Base-by-base conservation (phyloP, 2,888 invertebrate species). In the Lampropteryx suffumata region DNA sequence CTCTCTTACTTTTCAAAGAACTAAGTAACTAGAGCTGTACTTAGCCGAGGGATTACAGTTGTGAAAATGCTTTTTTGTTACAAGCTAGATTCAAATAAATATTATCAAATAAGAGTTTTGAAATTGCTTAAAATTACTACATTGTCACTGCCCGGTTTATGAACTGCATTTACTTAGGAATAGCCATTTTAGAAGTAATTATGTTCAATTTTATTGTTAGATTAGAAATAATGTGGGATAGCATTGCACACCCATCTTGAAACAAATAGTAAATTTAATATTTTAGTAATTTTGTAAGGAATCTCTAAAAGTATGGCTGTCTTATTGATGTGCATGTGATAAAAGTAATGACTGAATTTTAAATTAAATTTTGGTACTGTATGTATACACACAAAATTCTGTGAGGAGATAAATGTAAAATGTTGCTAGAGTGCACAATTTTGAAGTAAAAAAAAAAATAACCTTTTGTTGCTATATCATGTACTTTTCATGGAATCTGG, bases 341-440 rank as follows among this genome's bases (percentile, higher is more conserved):
- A 82, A 69, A 69, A 64, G 69, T 70, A 68, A 35, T 62, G 85
- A 87, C 85, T 85, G 86, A 86, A 80, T 76, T 75, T 71, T 65
- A 60, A 61, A 55, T 63, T 67, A 68, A 67, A 57, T 57, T 69
- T 64, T 65, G 67, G 57, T 54, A 64, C 61, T 13, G 12, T 11
- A 3, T 49, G 55, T 60, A 74, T 74, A 71, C 63, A 17, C 51
- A 67, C 65, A n/a, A 11, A 8, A 10, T 66, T 65, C 67, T 60
- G n/a, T 79, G 79, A 77, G 79, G 79, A 79, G 72, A 67, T 68
- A 50, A n/a, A n/a, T 56, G 13, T 24, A 24, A 6, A 4, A 5
- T 24, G 7, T 7, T 24, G 24, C n/a, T n/a, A n/a, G n/a, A n/a
- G n/a, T n/a, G n/a, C n/a, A n/a, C n/a, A n/a, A n/a, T n/a, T n/a